Conservation (phyloP, 2,113 vertebrate genomes). For the Syngnathus floridae region DNA sequence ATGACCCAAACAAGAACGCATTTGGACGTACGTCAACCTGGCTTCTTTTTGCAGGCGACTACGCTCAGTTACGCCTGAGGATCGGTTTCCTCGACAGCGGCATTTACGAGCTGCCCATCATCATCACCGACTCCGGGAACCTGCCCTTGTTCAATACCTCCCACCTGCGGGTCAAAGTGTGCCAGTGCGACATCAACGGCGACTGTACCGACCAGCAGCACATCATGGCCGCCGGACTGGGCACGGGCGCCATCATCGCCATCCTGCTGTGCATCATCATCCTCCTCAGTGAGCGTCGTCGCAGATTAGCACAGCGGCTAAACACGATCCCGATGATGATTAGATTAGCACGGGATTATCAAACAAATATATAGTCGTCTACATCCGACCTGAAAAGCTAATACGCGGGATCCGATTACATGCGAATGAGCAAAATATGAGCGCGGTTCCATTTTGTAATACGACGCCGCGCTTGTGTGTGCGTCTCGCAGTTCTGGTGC, state of each 20-base stretch:
- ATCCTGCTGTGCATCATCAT: constrained; percentile 97
- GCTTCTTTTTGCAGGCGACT: constrained; percentile 74
- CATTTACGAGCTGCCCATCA: constrained; percentile 89
- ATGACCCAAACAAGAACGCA: no score
- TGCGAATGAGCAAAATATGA: constrained; percentile 43
- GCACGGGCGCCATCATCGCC: constrained; percentile 92
- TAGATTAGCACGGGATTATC: constrained; percentile 61
- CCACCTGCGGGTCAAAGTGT: constrained; percentile 89
- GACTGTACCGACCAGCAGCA: constrained; percentile 90
- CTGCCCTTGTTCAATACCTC: constrained; percentile 90
- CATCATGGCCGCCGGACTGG: constrained; percentile 87
- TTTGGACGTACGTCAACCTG: neutral
- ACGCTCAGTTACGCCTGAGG: constrained; percentile 85
- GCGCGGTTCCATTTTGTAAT: constrained; percentile 37
- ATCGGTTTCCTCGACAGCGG: constrained; percentile 88
- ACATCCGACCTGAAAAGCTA: constrained; percentile 20
- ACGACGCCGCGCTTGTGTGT: constrained; percentile 12
- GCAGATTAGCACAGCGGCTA: constrained; percentile 49
- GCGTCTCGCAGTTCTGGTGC: constrained; percentile 78
- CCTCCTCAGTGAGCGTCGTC: constrained; percentile 85
- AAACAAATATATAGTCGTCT: constrained; percentile 38
- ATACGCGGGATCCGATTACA: constrained; percentile 52
- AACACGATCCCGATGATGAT: constrained; percentile 40
- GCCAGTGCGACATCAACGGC: constrained; percentile 88
- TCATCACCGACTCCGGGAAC: constrained; percentile 95